Conservation (phyloP, 1,140 invertebrate species). For the Elysia chlorotica region DNA sequence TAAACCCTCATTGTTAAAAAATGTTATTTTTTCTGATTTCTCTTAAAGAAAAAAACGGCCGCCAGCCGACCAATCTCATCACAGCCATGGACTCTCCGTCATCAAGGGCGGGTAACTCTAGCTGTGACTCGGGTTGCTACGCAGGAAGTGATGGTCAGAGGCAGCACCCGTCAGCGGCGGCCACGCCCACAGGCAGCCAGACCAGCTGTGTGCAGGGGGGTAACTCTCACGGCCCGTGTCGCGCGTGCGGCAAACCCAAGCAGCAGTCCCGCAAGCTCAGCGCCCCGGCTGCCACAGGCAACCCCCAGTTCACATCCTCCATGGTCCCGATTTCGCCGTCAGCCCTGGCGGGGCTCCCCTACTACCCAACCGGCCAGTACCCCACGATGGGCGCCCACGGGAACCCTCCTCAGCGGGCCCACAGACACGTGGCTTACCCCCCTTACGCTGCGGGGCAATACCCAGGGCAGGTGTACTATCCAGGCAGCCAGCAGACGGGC, state of each 20-base stretch:
- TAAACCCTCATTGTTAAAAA: too few relatives aligned
- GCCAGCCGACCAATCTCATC: too few relatives aligned
- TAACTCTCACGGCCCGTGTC: slow-evolving; percentile 5
- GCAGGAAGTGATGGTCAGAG: slow-evolving; percentile 40
- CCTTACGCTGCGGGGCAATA: slow-evolving; percentile 8
- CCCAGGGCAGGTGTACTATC: too few relatives aligned
- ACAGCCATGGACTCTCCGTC: slow-evolving; percentile 24
- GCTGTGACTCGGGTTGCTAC: slow-evolving; percentile 55
- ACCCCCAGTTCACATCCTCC: not conserved
- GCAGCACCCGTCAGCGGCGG: slow-evolving; percentile 1
- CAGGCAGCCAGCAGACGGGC: not conserved
- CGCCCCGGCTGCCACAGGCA: not conserved
- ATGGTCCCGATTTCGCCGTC: too few relatives aligned
- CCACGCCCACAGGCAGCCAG: not conserved
- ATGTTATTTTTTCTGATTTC: too few relatives aligned
- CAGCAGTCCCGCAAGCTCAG: slow-evolving; percentile 10
- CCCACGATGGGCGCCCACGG: too few relatives aligned
- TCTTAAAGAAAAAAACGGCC: too few relatives aligned
- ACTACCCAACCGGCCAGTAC: too few relatives aligned
- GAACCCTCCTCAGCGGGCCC: too few relatives aligned
- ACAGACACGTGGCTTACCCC: too few relatives aligned
- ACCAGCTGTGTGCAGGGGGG: not conserved
- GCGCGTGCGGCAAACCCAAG: slow-evolving; percentile 21
- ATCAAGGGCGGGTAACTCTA: slow-evolving; percentile 28
- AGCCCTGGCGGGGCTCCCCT: too few relatives aligned